Evolutionary conservation across 2,888 invertebrate species (phyloP).

Genomic region (Chrysolina haemoptera): DNA sequence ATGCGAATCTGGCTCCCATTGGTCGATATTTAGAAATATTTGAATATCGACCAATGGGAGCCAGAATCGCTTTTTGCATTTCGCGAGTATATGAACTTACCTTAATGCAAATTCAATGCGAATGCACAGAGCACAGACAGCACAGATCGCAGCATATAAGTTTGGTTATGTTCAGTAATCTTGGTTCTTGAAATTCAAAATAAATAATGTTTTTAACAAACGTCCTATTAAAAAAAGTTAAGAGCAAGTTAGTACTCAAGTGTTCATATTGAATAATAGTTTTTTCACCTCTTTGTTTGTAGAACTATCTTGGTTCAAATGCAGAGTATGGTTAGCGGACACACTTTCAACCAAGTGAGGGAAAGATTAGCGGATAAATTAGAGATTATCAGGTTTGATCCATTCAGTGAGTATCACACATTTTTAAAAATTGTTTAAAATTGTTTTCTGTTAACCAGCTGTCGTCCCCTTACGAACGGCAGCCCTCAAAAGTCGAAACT

Average conservation of each 20-base stretch:
- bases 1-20: no score
- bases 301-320: constrained; percentile 84
- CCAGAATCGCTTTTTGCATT: no score
- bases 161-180: not conserved
- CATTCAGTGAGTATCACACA: constrained; percentile 77
- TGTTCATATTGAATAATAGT: constrained; percentile 26
- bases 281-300: constrained; percentile 59
- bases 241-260: constrained; percentile 77
- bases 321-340: constrained; percentile 86
- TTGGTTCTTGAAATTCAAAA: not conserved
- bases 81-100: no score
- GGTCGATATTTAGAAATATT: no score
- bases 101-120: no score
- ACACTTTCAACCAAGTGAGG: constrained; percentile 77
- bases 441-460: no score
- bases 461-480: no score
- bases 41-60: no score
- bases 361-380: constrained; percentile 85
- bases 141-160: no score
- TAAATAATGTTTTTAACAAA: constrained; percentile 79
- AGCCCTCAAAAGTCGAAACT: no score
- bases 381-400: constrained; percentile 83
- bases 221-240: constrained; percentile 79
- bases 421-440: no score
- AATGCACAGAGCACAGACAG: no score